phyloP scores from a whole-genome alignment of 53 echinoderm and acorn worm species.

The Astropecten irregularis region DNA sequence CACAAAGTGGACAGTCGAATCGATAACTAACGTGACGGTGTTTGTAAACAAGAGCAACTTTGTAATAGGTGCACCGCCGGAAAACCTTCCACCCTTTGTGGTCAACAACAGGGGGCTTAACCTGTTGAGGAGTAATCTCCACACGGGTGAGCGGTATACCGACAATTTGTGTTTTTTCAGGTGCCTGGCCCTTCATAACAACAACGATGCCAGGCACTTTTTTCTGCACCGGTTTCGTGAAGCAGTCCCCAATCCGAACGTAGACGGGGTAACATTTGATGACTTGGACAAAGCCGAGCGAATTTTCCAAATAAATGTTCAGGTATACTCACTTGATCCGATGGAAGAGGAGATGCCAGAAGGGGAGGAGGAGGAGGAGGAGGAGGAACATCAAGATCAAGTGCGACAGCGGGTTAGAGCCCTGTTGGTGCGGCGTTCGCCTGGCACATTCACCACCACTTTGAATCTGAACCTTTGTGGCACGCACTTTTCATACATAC shows the following conservation, averaged over 20 bases:
- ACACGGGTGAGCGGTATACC: conserved; percentile 1
- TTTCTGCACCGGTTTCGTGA: background rate
- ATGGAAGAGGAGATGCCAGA: too few species aligned
- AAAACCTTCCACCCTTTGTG: conserved; percentile 26
- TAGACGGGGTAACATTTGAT: conserved; percentile 14
- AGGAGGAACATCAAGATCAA: too few species aligned
- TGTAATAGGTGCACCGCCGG: conserved; percentile 45
- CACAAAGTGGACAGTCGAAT: conserved; percentile 53
- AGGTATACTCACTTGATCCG: too few species aligned
- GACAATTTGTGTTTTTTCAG: conserved; percentile 50
- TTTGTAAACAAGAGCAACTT: conserved; percentile 28
- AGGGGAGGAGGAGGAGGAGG: too few species aligned
- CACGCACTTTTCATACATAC: too few species aligned
- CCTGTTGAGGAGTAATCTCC: background rate
- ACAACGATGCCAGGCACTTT: background rate
- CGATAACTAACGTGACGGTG: conserved; percentile 29
- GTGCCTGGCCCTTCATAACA: background rate
- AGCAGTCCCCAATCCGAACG: background rate
- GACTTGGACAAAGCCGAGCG: conserved; percentile 45
- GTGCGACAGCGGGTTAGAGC: too few species aligned
- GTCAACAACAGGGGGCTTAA: conserved; percentile 16
- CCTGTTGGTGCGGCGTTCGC: too few species aligned
- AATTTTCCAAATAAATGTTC: too few species aligned
- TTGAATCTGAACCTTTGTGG: too few species aligned
- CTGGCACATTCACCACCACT: too few species aligned